These are phyloP conservation scores for Macrostomum cliftonense DNA, from an alignment of 2,888 invertebrate genomes.

Conservation along the genomic window DNA sequence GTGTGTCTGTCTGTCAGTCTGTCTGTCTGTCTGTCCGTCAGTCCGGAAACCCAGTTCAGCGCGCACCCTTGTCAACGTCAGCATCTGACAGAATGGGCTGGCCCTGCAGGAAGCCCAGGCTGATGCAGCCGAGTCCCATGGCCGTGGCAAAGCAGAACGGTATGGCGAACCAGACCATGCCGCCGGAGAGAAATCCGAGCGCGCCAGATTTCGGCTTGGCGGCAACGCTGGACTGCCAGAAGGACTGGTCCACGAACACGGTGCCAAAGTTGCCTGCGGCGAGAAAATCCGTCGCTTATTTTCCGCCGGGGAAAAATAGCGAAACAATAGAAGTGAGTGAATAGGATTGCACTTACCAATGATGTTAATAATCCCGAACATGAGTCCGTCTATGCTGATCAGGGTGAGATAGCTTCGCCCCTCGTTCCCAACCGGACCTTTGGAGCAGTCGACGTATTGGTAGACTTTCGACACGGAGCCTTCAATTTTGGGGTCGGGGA, in stretches of 20 bases:
- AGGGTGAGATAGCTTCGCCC: slow-evolving; percentile 25
- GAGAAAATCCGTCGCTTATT: no score
- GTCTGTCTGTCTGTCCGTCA: no score
- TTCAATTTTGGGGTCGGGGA: no score
- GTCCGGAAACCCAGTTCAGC: not conserved
- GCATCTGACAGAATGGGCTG: slow-evolving; percentile 18
- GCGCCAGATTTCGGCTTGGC: slow-evolving; percentile 34
- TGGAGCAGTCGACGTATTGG: slow-evolving; percentile 21
- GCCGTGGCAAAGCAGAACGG: slow-evolving; percentile 36
- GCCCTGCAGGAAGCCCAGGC: slow-evolving; percentile 21
- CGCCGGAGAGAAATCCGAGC: slow-evolving; percentile 32
- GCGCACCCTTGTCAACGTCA: slow-evolving; percentile 23
- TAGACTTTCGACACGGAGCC: slow-evolving; percentile 20
- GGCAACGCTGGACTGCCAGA: slow-evolving; percentile 37
- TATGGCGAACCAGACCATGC: slow-evolving; percentile 35
- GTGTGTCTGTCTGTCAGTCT: no score
- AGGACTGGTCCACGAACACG: slow-evolving; percentile 36
- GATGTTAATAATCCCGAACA: slow-evolving; percentile 27
- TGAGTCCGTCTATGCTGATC: slow-evolving; percentile 22
- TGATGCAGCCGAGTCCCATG: slow-evolving; percentile 32
- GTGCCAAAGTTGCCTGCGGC: slow-evolving; percentile 34
- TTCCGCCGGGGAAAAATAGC: no score
- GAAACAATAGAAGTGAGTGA: no score
- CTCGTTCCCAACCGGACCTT: slow-evolving; percentile 24
- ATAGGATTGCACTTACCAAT: slow-evolving; percentile 1